Evolutionary conservation across 2,888 invertebrate species (phyloP), one percentile per base, ranked within the genome.

Genomic region (Amitus sp.): DNA sequence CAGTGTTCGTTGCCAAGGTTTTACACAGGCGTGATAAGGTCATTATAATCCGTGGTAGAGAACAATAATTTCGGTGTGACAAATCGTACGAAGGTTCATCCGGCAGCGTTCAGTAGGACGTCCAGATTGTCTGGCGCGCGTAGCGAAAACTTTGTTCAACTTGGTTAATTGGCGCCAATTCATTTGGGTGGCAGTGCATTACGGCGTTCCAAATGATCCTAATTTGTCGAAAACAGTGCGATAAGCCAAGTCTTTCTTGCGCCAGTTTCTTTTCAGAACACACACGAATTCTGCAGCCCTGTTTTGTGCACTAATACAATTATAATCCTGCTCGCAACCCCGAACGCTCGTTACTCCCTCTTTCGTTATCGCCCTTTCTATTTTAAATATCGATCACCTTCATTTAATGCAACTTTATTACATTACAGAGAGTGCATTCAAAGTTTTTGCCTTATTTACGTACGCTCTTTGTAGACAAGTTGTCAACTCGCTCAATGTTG

Each of bases 211-310:
- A 71, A 74, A 74, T 73, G 71, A 71, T 69, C 68, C 63, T 67
- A 68, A 73, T 73, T 74, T 74, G 72, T 73, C 69, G 69, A 67
- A 64, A 70, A 72, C 66, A 56, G 72, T 63, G 71, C 66, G 72
- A 72, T 72, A 74, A 74, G 73, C 71, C 69, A 63, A 65, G 62
- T 51, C 66, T 66, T 72, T 72, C 69, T 71, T 72, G 66, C 54
- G 33, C 33, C 39, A 39, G 39, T 17, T 39, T 39, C 39, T 39
- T 39, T 39, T 17, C 15, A n/a, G 15, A 39, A 15, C 39, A 39
- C 39, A 17, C 39, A 15, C 12, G 39, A 15, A 39, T 39, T 39
- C 15, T 7, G 15, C 39, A 5, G 39, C 15, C 15, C 17, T 39
- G 17, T 17, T 12, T 12, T 17, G 13, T 39, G 15, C 39, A 39